Base-by-base conservation (phyloP, 2,888 invertebrate genomes). In the Sinodicranocentrus sp. region DNA sequence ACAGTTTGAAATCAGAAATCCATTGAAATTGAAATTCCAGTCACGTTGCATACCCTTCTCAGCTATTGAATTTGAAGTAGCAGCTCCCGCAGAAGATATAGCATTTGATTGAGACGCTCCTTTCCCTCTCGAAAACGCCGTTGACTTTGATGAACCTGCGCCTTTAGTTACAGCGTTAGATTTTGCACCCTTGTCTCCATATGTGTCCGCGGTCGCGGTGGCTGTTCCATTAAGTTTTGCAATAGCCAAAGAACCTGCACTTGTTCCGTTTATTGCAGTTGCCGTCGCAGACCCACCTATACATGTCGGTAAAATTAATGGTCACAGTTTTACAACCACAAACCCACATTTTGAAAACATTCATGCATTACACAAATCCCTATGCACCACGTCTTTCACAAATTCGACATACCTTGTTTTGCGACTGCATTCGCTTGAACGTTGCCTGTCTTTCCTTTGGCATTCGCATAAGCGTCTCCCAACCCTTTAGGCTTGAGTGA, bases 221-320 rank as follows among this genome's bases (percentile, higher is more conserved):
- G 75, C 75, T 1, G 33, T 23, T 19, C 61, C 75, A 13, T 17
- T 21, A 1, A 19, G 15, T 1, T 39, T 52, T 52, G 52, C 61
- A 17, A 57, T 33, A 17, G 71, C 48, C 1, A 57, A 19, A 10
- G 61, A 23, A n/a, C 61, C 17, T 0, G 75, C 75, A 10, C 17
- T 75, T 1, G 63, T 75, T 23, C 75, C 75, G 44, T 75, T 75
- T 17, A 44, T 17, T 8, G 75, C 75, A 19, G 33, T 61, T 0
- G 75, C 75, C 2, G 13, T 21, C 0, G 75, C 75, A 3, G 59
- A 19, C 10, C 63, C 63, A 1, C 63, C 75, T 1, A 23, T 8
- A 23, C 28, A 52, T n/a, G n/a, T n/a, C 8, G 73, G 21, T 5
- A 73, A 59, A 10, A 59, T 59, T 3, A 33, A 39, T 8, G 59